phyloP scores from a whole-genome alignment of 30 jellyfish, hydroid and myxozoan genomes.

The Cassiopea xamachana region DNA sequence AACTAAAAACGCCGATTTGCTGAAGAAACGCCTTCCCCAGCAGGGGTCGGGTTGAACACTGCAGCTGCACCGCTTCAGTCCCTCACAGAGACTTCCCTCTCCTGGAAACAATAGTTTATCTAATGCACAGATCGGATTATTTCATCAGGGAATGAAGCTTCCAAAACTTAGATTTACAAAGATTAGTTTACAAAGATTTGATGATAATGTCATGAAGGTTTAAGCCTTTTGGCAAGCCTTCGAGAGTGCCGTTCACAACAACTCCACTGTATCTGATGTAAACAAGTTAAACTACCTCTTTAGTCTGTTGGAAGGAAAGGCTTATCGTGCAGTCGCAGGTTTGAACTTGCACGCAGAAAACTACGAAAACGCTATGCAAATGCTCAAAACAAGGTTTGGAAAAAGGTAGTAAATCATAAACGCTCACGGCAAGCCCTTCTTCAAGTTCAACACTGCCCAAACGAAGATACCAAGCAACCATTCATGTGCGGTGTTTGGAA shows the following conservation, averaged over 20 bases:
- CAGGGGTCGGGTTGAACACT: conserved; percentile 6
- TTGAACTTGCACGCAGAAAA: neutral
- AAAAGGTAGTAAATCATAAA: neutral
- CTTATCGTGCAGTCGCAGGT: conserved; percentile 1
- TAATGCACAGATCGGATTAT: neutral
- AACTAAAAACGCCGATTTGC: neutral
- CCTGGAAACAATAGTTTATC: neutral
- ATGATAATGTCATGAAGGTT: neutral
- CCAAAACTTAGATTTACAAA: neutral
- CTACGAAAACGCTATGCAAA: neutral
- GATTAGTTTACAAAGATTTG: conserved; percentile 1
- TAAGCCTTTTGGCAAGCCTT: conserved; percentile 7
- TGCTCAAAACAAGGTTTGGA: neutral
- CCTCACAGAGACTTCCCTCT: conserved; percentile 3
- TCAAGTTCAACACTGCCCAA: neutral
- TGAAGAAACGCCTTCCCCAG: conserved; percentile 1
- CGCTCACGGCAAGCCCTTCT: conserved; percentile 5
- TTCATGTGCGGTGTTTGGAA: too few relatives aligned
- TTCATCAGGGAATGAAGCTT: conserved; percentile 19
- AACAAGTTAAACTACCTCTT: conserved; percentile 3
- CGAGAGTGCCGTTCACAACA: conserved; percentile 8
- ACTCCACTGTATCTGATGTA: neutral
- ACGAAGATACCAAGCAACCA: too few relatives aligned
- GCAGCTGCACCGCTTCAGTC: conserved; percentile 4
- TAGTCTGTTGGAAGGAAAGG: neutral